Percentiles rank a stretch among this genome's conserved stretches.
phyloP scores from a whole-genome alignment of 2,888 invertebrate species.

The Crocallis elinguaria region DNA sequence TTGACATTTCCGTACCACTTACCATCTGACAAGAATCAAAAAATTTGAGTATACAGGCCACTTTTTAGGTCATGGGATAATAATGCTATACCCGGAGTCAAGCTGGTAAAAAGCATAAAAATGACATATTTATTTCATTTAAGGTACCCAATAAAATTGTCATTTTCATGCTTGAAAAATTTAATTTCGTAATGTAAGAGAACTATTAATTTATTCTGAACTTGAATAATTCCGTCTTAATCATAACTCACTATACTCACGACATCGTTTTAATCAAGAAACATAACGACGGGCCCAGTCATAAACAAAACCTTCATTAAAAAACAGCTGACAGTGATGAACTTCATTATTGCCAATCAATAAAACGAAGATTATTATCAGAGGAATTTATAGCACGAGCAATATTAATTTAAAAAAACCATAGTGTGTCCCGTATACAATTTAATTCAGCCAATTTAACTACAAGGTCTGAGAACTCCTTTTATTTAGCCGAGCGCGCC shows the following conservation, averaged over 20 bases:
- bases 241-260: neutral
- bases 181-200: neutral
- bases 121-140: too few relatives aligned
- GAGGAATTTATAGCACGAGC: conserved; percentile 39
- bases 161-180: too few relatives aligned
- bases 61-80: too few relatives aligned
- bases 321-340: conserved; percentile 27
- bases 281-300: conserved; percentile 20
- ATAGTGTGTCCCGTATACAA: conserved; percentile 33
- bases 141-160: too few relatives aligned
- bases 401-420: conserved; percentile 27
- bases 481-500: conserved; percentile 36
- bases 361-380: conserved; percentile 50
- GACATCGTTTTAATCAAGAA: neutral
- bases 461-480: conserved; percentile 28
- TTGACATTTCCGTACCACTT: conserved; percentile 12
- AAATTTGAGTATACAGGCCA: too few relatives aligned
- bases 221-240: neutral
- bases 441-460: conserved; percentile 42
- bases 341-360: conserved; percentile 43
- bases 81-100: too few relatives aligned
- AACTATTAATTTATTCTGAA: neutral
- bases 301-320: conserved; percentile 32
- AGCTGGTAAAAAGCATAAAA: too few relatives aligned
- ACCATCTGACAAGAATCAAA: neutral